Base-by-base conservation (phyloP, 2,113 vertebrate genomes). In the Cepphus grylle region DNA sequence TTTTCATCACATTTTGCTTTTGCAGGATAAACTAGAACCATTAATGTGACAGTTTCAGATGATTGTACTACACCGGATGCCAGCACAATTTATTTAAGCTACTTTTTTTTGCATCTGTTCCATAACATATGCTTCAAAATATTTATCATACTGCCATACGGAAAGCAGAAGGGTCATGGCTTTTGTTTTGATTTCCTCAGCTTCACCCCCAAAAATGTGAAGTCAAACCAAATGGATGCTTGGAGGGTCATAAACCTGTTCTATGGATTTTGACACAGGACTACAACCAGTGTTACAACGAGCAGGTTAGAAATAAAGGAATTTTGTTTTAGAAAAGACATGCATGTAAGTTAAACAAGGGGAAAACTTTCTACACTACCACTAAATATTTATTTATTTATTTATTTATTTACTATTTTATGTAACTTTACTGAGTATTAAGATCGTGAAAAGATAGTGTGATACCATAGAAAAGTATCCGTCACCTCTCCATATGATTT, bases 41-140 rank as follows among this genome's bases (percentile, higher is more conserved):
- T 94, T 96, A 96, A 89, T 72, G 52, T 72, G 81, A 91, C 94
- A 69, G 34, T 91, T 95, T 91, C 61, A 62, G 69, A 89, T 74
- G 5, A 94, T 95, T 91, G 53, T 76, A 72, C 49, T 76, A 20
- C 49, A 87, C 32, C 0, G 0, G 16, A 85, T 91, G 80, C 61
- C 65, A 93, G 58, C 27, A 85, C 17, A 85, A 96, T 95, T 96
- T 94, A 76, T 95, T 91, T 80, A 95, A 96, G 77, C 93, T 94
- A 87, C 73, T 93, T 94, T 86, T 86, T 62, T 86, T 89, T 90
- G 30, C 66, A 86, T 92, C 78, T 95, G 42, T 82, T 96, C 81
- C 58, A 23, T 80, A 94, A 73, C 56, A 61, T 53, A n/a, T 50
- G 66, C 14, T 91, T 95, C 49, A 82, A 95, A 93, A 66, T 73